Evolutionary conservation across 1,140 invertebrate genomes (phyloP).

Genomic region (Episyrphus balteatus): DNA sequence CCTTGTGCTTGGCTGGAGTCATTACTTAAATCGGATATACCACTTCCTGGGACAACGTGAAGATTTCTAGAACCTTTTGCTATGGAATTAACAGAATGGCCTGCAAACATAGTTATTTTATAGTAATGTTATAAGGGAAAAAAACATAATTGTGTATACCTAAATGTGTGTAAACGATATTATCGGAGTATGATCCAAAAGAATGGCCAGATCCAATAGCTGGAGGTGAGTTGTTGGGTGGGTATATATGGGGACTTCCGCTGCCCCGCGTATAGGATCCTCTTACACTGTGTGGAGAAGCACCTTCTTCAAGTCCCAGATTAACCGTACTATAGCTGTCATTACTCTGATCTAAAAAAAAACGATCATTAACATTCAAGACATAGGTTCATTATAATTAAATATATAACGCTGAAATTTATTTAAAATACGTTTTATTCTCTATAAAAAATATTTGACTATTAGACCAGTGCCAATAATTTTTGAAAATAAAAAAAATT

Average conservation of each 20-base stretch:
- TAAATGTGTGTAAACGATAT: constrained; percentile 67
- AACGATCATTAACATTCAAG: no score
- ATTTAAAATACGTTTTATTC: no score
- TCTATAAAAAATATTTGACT: no score
- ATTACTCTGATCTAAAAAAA: constrained; percentile 62
- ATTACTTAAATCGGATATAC: constrained; percentile 69
- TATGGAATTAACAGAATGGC: constrained; percentile 10
- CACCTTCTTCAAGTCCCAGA: constrained; percentile 63
- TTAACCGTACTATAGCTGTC: constrained; percentile 78
- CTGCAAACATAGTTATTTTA: not conserved
- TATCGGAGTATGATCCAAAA: constrained; percentile 54
- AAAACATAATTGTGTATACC: constrained; percentile 39
- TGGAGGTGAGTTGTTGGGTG: constrained; percentile 65
- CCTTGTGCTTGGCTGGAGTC: constrained; percentile 60
- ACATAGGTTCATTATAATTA: no score
- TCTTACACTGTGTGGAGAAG: constrained; percentile 60
- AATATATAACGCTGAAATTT: no score
- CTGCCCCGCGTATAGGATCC: constrained; percentile 43
- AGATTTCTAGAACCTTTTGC: constrained; percentile 37
- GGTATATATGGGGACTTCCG: constrained; percentile 64
- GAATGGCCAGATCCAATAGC: constrained; percentile 38
- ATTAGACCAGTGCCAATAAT: no score
- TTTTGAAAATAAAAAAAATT: no score
- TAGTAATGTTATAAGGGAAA: not conserved
- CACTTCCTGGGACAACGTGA: constrained; percentile 46